These are phyloP conservation scores for Betta splendens DNA, from an alignment of 2,797 vertebrate genomes.

Conservation along the genomic window DNA sequence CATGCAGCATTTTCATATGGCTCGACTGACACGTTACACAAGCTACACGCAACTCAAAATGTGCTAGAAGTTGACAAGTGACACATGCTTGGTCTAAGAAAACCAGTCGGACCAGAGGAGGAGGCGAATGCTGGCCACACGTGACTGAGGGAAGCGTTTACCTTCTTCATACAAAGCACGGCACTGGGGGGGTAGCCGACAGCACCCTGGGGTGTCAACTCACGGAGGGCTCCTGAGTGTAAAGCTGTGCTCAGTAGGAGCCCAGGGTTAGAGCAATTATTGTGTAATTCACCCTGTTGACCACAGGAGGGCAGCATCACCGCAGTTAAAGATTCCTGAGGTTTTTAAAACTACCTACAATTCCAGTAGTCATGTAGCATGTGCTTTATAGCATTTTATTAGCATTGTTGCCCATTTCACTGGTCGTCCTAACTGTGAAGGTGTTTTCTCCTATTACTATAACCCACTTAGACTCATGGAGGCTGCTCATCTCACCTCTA, in stretches of 20 bases:
- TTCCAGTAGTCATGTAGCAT: not conserved
- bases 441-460: no score
- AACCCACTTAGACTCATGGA: no score
- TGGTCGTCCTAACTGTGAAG: no score
- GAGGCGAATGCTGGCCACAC: slow-evolving; percentile 3
- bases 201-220: not conserved
- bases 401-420: not conserved
- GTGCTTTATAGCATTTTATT: not conserved
- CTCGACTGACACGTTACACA: not conserved
- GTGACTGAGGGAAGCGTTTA: not conserved
- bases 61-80: not conserved
- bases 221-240: no score
- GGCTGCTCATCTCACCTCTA: slow-evolving; percentile 54
- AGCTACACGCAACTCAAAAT: not conserved
- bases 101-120: slow-evolving; percentile 13
- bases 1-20: not conserved
- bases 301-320: slow-evolving; percentile 59
- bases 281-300: not conserved
- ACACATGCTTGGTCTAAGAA: not conserved
- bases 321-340: no score
- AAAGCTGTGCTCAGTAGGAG: no score
- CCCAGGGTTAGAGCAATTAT: no score
- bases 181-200: not conserved
- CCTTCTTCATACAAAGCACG: no score
- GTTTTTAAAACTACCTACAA: no score